phyloP scores from a whole-genome alignment of 2,113 vertebrate species.

The Sinocyclocheilus maitianheensis region DNA sequence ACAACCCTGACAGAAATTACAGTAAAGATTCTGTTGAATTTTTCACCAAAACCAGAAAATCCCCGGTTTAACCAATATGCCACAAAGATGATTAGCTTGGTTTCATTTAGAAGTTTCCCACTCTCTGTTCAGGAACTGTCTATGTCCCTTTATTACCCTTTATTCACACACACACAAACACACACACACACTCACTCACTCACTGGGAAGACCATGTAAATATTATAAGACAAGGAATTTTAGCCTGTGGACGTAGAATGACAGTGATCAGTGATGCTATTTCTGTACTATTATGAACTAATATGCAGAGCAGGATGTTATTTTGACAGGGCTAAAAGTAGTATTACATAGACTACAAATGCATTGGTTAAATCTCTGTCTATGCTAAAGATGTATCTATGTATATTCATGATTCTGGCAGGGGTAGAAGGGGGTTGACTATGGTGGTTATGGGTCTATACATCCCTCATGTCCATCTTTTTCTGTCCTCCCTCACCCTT shows the following conservation, averaged over 20 bases:
- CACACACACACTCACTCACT: too few species aligned
- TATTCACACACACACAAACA: too few species aligned
- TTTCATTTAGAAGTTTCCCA: not conserved
- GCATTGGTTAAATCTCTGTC: not conserved
- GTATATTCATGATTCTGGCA: not conserved
- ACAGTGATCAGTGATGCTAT: not conserved
- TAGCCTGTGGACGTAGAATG: not conserved
- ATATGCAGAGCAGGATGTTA: not conserved
- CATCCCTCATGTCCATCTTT: conserved; percentile 47
- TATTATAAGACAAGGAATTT: not conserved
- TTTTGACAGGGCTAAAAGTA: not conserved
- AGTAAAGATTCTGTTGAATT: not conserved
- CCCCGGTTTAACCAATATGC: not conserved
- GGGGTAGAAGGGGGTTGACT: not conserved
- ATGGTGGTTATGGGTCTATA: conserved; percentile 42
- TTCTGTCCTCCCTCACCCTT: conserved; percentile 55
- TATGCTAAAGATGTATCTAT: not conserved
- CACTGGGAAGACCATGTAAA: not conserved
- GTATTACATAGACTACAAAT: not conserved
- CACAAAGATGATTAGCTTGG: not conserved
- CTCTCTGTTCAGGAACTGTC: not conserved
- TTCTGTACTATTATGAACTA: not conserved
- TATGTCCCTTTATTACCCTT: not conserved
- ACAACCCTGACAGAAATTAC: not conserved
- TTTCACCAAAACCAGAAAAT: not conserved